Evolutionary conservation across 1,140 invertebrate species (phyloP).

Genomic region (Phymorhynchus buccinoides): DNA sequence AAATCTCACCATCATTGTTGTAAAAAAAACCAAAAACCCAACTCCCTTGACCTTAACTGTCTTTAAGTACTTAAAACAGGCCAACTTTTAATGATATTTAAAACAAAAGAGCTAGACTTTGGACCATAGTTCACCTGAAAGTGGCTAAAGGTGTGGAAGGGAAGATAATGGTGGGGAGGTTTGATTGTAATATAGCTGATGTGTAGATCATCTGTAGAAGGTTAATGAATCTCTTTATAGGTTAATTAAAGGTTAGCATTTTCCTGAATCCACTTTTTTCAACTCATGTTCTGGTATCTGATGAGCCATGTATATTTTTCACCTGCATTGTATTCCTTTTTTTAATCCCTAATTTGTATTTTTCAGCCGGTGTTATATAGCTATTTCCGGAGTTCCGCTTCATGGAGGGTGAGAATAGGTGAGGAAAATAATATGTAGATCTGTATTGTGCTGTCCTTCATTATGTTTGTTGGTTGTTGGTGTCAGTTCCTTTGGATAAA

Average conservation of each 20-base stretch:
- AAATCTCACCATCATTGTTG: too few species aligned
- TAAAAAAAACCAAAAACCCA: too few species aligned
- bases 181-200: too few species aligned
- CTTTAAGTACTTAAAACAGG: too few species aligned
- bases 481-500: neutral
- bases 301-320: neutral
- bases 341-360: neutral
- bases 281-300: neutral
- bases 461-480: neutral
- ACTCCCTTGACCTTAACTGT: too few species aligned
- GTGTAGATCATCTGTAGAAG: too few species aligned
- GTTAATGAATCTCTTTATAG: too few species aligned
- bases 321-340: neutral
- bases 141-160: too few species aligned
- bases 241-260: neutral
- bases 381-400: conserved; percentile 93
- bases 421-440: conserved; percentile 54
- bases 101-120: too few species aligned
- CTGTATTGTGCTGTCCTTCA: neutral
- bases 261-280: neutral
- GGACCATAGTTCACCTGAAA: too few species aligned
- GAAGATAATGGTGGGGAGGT: too few species aligned
- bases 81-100: too few species aligned
- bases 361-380: conserved; percentile 88
- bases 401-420: conserved; percentile 92